Base-by-base conservation (phyloP, 2,797 vertebrate species). In the Sparidentex hasta region DNA sequence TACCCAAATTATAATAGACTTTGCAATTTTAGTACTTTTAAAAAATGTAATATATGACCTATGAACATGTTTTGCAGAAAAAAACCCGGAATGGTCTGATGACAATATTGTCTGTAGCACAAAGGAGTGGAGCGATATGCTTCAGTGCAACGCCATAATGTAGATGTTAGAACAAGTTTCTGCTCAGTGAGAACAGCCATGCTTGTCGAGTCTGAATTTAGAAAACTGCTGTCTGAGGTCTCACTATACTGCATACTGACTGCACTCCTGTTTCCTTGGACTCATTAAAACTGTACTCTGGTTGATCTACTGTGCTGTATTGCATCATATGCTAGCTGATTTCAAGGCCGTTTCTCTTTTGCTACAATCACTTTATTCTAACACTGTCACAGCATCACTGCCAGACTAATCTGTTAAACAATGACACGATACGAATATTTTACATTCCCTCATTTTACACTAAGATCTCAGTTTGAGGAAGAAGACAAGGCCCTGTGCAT, bases 351-450 rank as follows among this genome's bases (percentile, higher is more conserved):
- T 23, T 5, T 46, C 20, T 70, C 18, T 52, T 68, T 64, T 44
- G 61, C 46, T 29, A 18, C 25, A 50, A 66, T 21, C 65, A 46
- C 25, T 78, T 21, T 18, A 62, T 77, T 77, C 57, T 21, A 29
- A 50, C 33, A 50, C 55, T 27, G 48, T 74, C n/a, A 68, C 13
- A 29, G 44, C 70, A 43, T 29, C 23, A 18, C 29, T 20, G 27
- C 17, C n/a, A 9, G 6, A 16, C 61, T 54, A 38, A 8, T 9
- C 6, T 11, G 25, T 75, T 63, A 3, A 58, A 44, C n/a, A 78
- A 21, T 12, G 29, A 66, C 48, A 56, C 7, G 33, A 69, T 17
- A 51, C 44, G 73, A 74, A 70, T 55, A 46, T 43, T 78, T 61
- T 25, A 64, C 14, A 27, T 33, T 80, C 11, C 4, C 23, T 79